These are phyloP conservation scores for Ctenochaetus hawaiiensis DNA, from an alignment of 2,797 vertebrate species.

Conservation along the genomic window DNA sequence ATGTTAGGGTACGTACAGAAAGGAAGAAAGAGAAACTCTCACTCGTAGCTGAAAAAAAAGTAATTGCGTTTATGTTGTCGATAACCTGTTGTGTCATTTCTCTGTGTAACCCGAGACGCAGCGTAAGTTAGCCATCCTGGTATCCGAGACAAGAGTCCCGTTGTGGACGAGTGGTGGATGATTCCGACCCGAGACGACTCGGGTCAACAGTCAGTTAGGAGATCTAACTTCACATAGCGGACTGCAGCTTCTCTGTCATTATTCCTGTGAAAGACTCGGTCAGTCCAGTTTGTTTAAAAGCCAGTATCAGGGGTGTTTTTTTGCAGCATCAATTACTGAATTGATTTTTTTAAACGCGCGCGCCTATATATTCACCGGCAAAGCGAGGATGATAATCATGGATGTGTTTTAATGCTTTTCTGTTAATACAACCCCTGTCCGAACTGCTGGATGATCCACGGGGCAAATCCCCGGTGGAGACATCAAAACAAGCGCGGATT, in stretches of 20 bases:
- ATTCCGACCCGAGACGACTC: constrained; percentile 10
- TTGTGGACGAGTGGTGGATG: constrained; percentile 10
- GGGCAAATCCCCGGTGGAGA: constrained; percentile 72
- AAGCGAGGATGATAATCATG: constrained; percentile 49
- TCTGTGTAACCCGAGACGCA: constrained; percentile 52
- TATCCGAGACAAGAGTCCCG: constrained; percentile 38
- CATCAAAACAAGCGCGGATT: constrained; percentile 76
- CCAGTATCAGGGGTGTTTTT: constrained; percentile 9
- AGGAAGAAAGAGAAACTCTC: background rate
- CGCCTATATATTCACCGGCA: background rate
- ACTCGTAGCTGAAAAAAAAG: constrained; percentile 11
- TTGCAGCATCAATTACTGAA: constrained; percentile 60
- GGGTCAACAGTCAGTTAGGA: constrained; percentile 36
- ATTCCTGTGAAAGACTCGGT: background rate
- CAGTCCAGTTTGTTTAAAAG: constrained; percentile 27
- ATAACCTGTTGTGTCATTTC: constrained; percentile 77
- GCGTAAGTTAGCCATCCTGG: constrained; percentile 40
- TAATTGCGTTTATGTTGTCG: background rate
- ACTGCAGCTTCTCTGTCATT: constrained; percentile 16
- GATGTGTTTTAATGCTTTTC: constrained; percentile 46
- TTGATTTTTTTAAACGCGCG: constrained; percentile 48
- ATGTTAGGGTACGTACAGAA: rapidly evolving
- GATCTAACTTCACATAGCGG: constrained; percentile 41
- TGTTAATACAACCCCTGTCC: constrained; percentile 50
- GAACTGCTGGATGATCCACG: constrained; percentile 67